phyloP scores from a whole-genome alignment of 2,888 invertebrate genomes.

The Amphipyra berbera region DNA sequence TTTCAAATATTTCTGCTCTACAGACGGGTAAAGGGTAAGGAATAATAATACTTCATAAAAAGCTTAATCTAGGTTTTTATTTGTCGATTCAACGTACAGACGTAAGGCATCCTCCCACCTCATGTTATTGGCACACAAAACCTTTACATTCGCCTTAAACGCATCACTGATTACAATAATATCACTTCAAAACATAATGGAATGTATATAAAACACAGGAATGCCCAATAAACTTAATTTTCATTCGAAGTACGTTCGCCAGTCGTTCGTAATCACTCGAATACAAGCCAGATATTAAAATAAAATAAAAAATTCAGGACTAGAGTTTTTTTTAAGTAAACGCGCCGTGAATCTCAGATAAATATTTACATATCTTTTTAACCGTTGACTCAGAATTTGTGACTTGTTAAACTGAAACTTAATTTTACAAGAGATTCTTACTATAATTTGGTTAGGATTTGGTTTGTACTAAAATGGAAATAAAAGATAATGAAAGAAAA shows the following conservation, averaged over 20 bases:
- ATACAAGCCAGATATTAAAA: slow-evolving; percentile 76
- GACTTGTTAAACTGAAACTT: slow-evolving; percentile 69
- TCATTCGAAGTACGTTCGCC: slow-evolving; percentile 72
- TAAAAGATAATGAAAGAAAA: slow-evolving; percentile 62
- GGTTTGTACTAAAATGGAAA: slow-evolving; percentile 74
- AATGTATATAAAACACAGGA: slow-evolving; percentile 82
- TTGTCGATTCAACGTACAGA: slow-evolving; percentile 89
- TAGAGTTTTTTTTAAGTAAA: slow-evolving; percentile 86
- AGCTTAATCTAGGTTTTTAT: slow-evolving; percentile 88
- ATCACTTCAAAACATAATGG: slow-evolving; percentile 81
- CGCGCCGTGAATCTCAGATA: slow-evolving; percentile 79
- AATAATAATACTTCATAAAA: slow-evolving; percentile 79
- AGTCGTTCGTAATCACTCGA: slow-evolving; percentile 72
- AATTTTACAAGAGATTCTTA: slow-evolving; percentile 73
- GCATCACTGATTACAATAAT: slow-evolving; percentile 74
- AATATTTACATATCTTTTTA: slow-evolving; percentile 70
- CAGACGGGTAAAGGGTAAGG: slow-evolving; percentile 20
- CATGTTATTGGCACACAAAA: slow-evolving; percentile 87
- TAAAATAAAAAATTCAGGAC: slow-evolving; percentile 78
- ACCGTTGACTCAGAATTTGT: slow-evolving; percentile 78
- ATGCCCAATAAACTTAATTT: slow-evolving; percentile 73
- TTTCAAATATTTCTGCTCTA: too few relatives aligned
- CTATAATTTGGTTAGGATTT: slow-evolving; percentile 79
- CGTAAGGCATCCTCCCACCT: slow-evolving; percentile 87
- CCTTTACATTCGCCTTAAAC: slow-evolving; percentile 75